Evolutionary conservation across 2,113 vertebrate species (phyloP), one percentile per base, ranked within the genome.

Genomic region (Emydura subglobosa): DNA sequence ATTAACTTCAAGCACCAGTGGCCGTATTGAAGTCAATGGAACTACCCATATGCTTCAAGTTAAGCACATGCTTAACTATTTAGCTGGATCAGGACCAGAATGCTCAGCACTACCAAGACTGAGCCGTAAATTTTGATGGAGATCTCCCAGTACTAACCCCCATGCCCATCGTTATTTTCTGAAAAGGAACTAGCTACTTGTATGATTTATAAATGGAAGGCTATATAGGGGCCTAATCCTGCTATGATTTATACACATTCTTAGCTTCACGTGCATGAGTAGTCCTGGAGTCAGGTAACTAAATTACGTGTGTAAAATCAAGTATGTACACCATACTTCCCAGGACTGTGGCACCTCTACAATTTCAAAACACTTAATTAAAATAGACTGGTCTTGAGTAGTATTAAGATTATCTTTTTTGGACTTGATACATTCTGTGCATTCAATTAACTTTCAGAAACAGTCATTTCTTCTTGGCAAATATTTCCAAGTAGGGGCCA

Each of bases 1-100:
- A 94, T 94, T 95, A 96, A 97, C 92, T 85, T 91, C n/a, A 90
- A 83, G 84, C n/a, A 85, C 54, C 76, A 87, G 53, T 19, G 17
- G 93, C 87, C 82, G 50, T 55, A 29, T 0, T 0, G 24, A 83
- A 76, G 50, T 90, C 82, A 54, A 21, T 16, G 34, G 65, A 29
- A 82, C 13, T 51, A 54, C 11, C 16, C n/a, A 22, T 39, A 39
- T 5, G 17, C n/a, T 72, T 86, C n/a, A 54, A 55, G 25, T 29
- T 31, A 42, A 74, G 31, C 65, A 1, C 22, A 50, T 86, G 49
- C 53, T 57, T 50, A 34, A 85, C 31, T 82, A 44, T 83, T 76
- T 87, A 54, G 10, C 9, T 9, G 1, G 21, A 24, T 85, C 12
- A 79, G 86, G 91, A 42, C 2, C 14, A 59, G 16, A 42, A 25